Conservation (phyloP, 2,113 vertebrate genomes). For the Nannobrachium achirus region DNA sequence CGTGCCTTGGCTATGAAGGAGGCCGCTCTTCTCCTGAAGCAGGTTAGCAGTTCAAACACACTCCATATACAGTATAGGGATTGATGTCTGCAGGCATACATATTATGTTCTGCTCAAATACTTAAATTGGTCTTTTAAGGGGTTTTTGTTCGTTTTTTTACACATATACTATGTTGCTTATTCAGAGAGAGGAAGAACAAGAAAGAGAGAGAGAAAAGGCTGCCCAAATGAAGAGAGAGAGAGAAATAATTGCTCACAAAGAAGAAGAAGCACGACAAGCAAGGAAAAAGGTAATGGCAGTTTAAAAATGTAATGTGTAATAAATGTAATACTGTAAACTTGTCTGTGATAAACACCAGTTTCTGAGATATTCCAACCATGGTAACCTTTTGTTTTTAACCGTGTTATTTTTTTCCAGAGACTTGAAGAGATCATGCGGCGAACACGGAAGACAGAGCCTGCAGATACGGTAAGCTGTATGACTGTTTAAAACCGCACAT, state of each 20-base stretch:
- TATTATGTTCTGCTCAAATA: neutral
- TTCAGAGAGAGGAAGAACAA: conserved; percentile 86
- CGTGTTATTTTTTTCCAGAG: conserved; percentile 59
- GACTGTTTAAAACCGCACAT: conserved; percentile 23
- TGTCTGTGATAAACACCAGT: neutral
- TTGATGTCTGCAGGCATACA: too few species aligned
- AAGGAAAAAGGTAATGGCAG: conserved; percentile 88
- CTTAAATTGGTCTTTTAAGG: neutral
- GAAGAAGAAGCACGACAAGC: conserved; percentile 92
- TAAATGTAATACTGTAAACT: too few species aligned
- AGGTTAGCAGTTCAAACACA: conserved; percentile 71
- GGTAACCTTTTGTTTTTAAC: conserved; percentile 11
- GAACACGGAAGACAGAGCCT: conserved; percentile 77
- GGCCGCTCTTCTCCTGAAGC: conserved; percentile 84
- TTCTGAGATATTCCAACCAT: neutral
- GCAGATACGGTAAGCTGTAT: conserved; percentile 67
- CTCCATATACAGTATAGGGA: neutral
- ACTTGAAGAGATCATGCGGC: conserved; percentile 82
- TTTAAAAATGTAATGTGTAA: too few species aligned
- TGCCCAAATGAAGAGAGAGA: conserved; percentile 82
- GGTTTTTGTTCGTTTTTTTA: neutral
- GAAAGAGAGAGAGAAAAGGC: conserved; percentile 81
- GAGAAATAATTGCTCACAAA: conserved; percentile 88
- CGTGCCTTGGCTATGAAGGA: conserved; percentile 83
- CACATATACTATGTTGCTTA: neutral